Base-by-base conservation (phyloP, 2,888 invertebrate species). In the Noctua janthina region DNA sequence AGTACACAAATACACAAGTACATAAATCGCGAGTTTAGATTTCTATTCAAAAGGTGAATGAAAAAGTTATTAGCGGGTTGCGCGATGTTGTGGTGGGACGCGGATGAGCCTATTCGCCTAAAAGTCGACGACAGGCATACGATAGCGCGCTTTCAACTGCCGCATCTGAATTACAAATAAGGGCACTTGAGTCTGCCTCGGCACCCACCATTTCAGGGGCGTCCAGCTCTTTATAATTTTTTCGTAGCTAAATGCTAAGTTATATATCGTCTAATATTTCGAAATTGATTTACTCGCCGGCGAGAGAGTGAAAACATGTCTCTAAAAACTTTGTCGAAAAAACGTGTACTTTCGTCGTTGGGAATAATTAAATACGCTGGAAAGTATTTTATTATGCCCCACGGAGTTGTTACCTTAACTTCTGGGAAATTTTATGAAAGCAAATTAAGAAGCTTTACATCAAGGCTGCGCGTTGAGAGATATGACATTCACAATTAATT, bases 161-260 rank as follows among this genome's bases (percentile, higher is more conserved):
- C 89, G 87, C 90, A 92, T 93, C 91, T 93, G 92, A 93, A 92
- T 94, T 88, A 91, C 92, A 94, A 93, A 94, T 93, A 90, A 91
- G 91, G 85, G 82, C 71, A 88, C 89, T 91, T 79, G 76, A 86
- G 74, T 83, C 76, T 82, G 82, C 74, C 76, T 82, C 82, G 77
- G 77, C 84, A 82, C 83, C 81, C 83, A 83, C 85, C 83, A 87
- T 89, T 87, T 89, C 73, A 83, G 80, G 62, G 73, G 66, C 73
- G 68, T 35, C 69, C 74, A 74, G 83, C 77, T 87, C 87, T 89
- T 82, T 72, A 89, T 86, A 87, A 83, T 88, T 90, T 88, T 84
- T 75, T 79, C 74, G 78, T 84, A 82, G 73, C 84, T 81, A 88
- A 89, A 91, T 87, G 86, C 76, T 81, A 84, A 87, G 72, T 84